Conservation (phyloP, 1,140 invertebrate genomes). For the Venustaconcha ellipsiformis region DNA sequence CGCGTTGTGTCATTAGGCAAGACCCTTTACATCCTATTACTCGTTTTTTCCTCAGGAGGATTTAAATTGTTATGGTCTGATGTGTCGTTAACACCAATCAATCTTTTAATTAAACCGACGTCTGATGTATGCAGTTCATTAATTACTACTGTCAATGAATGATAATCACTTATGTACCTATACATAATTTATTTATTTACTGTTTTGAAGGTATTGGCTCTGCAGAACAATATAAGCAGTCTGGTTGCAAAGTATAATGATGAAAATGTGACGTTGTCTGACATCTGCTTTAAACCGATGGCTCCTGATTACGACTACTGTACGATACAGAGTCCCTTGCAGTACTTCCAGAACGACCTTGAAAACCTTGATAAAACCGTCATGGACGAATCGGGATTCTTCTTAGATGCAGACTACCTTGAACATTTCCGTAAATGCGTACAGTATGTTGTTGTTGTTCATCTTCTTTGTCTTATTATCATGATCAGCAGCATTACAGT, state of each 20-base stretch:
- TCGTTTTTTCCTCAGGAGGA: too few relatives aligned
- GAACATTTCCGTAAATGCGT: slow-evolving; percentile 23
- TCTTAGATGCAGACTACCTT: slow-evolving; percentile 16
- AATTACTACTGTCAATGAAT: too few relatives aligned
- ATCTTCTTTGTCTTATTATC: too few relatives aligned
- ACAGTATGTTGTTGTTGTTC: background rate
- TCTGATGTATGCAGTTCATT: too few relatives aligned
- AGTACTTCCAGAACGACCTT: slow-evolving; percentile 21
- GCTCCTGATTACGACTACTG: background rate
- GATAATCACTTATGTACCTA: too few relatives aligned
- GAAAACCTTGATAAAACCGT: slow-evolving; percentile 12
- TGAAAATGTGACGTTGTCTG: background rate
- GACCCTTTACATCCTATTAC: too few relatives aligned
- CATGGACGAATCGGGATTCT: slow-evolving; percentile 11
- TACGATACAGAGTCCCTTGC: slow-evolving; percentile 13
- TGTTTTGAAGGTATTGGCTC: slow-evolving; percentile 7
- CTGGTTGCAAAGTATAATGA: background rate
- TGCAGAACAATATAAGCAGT: slow-evolving; percentile 8
- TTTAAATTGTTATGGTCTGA: too few relatives aligned
- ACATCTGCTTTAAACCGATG: slow-evolving; percentile 6
- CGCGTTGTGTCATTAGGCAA: too few relatives aligned
- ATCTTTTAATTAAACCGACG: too few relatives aligned
- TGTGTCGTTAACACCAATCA: too few relatives aligned
- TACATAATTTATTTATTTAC: too few relatives aligned
- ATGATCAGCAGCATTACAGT: too few relatives aligned